phyloP scores from a whole-genome alignment of 2,113 vertebrate species.

The Sinocyclocheilus anophthalmus region DNA sequence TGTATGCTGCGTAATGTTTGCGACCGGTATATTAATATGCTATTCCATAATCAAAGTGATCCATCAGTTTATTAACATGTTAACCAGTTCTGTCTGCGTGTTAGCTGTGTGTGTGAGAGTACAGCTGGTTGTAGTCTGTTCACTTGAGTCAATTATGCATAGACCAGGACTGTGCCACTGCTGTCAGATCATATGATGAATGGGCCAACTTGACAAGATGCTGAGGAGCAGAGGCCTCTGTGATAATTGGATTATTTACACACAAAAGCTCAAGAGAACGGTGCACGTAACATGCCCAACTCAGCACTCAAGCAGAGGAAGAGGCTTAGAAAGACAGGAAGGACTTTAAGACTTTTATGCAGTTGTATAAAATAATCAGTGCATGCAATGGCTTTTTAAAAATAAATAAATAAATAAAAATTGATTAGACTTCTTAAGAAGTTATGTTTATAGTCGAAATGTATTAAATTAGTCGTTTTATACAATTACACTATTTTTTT shows the following conservation, averaged over 20 bases:
- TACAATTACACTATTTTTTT: neutral
- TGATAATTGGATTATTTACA: slow-evolving; percentile 78
- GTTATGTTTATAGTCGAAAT: neutral
- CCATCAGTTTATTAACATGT: slow-evolving; percentile 30
- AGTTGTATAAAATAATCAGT: neutral
- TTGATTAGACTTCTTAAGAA: neutral
- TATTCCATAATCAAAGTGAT: slow-evolving; percentile 12
- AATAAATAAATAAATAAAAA: neutral
- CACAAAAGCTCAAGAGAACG: slow-evolving; percentile 67
- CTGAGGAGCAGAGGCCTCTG: slow-evolving; percentile 69
- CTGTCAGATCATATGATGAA: slow-evolving; percentile 73
- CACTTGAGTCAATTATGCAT: slow-evolving; percentile 55
- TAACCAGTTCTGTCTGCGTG: slow-evolving; percentile 29
- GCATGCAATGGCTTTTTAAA: neutral
- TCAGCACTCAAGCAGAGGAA: slow-evolving; percentile 33
- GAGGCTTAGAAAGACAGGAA: slow-evolving; percentile 2
- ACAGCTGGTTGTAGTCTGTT: slow-evolving; percentile 52
- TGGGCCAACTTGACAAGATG: slow-evolving; percentile 75
- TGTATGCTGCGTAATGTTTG: neutral
- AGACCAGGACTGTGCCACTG: slow-evolving; percentile 55
- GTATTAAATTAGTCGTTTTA: neutral
- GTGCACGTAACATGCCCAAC: slow-evolving; percentile 60
- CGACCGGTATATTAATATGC: neutral
- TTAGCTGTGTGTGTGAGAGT: slow-evolving; percentile 45
- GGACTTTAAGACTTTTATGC: slow-evolving; percentile 35